These are phyloP conservation scores for Chunga burmeisteri DNA, from an alignment of 2,113 vertebrate genomes.

Conservation along the genomic window DNA sequence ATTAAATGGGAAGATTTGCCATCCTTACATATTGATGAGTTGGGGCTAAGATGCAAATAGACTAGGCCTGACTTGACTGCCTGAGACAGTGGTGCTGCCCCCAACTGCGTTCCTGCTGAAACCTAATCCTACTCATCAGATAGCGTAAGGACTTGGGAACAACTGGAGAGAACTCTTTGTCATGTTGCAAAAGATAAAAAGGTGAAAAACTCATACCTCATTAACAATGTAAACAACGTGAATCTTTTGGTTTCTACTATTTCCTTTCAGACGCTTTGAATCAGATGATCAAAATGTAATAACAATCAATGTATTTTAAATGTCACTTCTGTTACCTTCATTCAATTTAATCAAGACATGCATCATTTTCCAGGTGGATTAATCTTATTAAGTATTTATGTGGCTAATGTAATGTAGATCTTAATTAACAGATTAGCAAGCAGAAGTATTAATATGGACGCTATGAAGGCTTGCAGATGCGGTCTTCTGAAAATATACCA, in stretches of 20 bases:
- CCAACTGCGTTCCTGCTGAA: neutral
- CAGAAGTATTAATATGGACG: conserved; percentile 55
- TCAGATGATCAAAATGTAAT: conserved; percentile 64
- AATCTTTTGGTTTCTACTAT: conserved; percentile 17
- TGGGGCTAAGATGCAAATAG: neutral
- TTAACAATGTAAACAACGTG: conserved; percentile 18
- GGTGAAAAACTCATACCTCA: conserved; percentile 1
- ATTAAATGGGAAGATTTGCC: neutral
- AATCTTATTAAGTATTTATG: conserved; percentile 74
- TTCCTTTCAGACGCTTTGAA: conserved; percentile 49
- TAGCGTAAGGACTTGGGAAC: rapidly evolving
- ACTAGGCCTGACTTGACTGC: neutral
- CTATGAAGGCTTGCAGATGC: conserved; percentile 37
- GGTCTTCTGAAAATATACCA: conserved; percentile 48
- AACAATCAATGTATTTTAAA: conserved; percentile 73
- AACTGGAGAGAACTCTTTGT: neutral
- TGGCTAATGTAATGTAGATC: conserved; percentile 70
- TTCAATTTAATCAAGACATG: conserved; percentile 72
- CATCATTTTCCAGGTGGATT: conserved; percentile 71
- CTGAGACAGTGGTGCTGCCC: neutral
- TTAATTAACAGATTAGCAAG: conserved; percentile 72
- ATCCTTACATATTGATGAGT: rapidly evolving
- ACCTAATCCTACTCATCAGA: neutral
- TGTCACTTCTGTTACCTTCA: conserved; percentile 50
- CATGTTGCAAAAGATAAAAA: neutral